Base-by-base conservation (phyloP, 2,797 vertebrate species). In the Catamblyrhynchus diadema region DNA sequence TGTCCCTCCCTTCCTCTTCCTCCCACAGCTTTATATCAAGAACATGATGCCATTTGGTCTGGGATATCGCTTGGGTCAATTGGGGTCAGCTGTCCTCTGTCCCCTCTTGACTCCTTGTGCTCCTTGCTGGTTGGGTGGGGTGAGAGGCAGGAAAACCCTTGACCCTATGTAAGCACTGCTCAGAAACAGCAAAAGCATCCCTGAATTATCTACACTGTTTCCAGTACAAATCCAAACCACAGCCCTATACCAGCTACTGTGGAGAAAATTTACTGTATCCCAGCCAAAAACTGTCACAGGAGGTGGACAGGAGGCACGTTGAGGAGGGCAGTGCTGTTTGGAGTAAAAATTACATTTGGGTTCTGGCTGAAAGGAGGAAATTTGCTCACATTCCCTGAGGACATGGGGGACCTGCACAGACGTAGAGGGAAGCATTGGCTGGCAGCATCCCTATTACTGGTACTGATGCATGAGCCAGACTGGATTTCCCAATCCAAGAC, bases 401-500 rank as follows among this genome's bases (percentile, higher is more conserved):
- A 75, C 77, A 64, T 17, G 2, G 78, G 73, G 60, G 86, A 90
- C 94, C 86, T 88, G 80, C 94, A 90, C 88, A 94, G 93, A 92
- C 16, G 13, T 90, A 88, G 77, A 90, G 80, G 80, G 78, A 73
- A 56, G 81, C 79, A 72, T 84, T 95, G 93, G 69, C 85, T 94
- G 82, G 70, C 92, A 94, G 67, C 64, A 25, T 84, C 71, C 56
- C 92, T 88, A 70, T 93, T 95, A 92, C 88, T 94, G 92, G 71
- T 96, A 60, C 67, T 80, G 93, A 66, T 86, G 88, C 64, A 8
- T 90, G 77, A 97, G 95, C 92, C 95, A 95, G 91, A 45, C 84
- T 94, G 89, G 81, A 66, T 93, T 96, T 96, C 86, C 91, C 83
- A 75, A 82, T 89, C 91, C 78, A 92, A 96, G 95, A 66, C 73